A percentile compares a stretch with the other conserved stretches of the same genome.
These are phyloP conservation scores for Patella pellucida DNA, from an alignment of 2,888 invertebrate genomes.

Conservation along the genomic window DNA sequence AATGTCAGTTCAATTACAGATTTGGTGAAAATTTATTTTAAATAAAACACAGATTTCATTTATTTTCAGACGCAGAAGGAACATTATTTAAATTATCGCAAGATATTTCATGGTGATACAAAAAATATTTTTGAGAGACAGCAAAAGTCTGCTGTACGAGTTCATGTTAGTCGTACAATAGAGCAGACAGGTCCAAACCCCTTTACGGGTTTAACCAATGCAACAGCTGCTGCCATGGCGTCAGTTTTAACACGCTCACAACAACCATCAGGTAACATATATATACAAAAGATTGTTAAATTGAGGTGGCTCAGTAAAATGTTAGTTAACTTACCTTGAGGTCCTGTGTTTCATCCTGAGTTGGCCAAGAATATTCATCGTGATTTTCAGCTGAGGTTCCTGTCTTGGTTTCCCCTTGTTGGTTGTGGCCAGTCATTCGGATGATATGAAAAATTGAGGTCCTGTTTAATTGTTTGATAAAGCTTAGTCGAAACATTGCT, in stretches of 20 bases:
- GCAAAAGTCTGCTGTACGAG: slow-evolving; percentile 45
- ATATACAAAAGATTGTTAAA: too few species aligned
- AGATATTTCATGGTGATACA: slow-evolving; percentile 83
- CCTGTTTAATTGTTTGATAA: too few species aligned
- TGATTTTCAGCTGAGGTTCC: too few species aligned
- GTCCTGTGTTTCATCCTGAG: too few species aligned
- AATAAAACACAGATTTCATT: neutral
- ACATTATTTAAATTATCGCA: slow-evolving; percentile 85
- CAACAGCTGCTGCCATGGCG: slow-evolving; percentile 68
- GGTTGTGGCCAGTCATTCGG: too few species aligned
- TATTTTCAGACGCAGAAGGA: slow-evolving; percentile 78
- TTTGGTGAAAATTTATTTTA: neutral
- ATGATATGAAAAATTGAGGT: too few species aligned
- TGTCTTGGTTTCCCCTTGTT: too few species aligned
- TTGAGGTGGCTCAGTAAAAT: too few species aligned
- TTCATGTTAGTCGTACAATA: slow-evolving; percentile 37
- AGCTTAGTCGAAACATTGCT: too few species aligned
- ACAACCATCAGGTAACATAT: slow-evolving; percentile 56
- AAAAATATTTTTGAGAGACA: slow-evolving; percentile 81
- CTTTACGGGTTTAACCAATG: slow-evolving; percentile 66
- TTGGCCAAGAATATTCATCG: too few species aligned
- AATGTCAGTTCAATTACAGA: neutral
- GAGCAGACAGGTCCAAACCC: slow-evolving; percentile 65
- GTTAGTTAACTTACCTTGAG: too few species aligned
- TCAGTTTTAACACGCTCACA: slow-evolving; percentile 66